Base-by-base conservation (phyloP, 2,113 vertebrate genomes). In the Takifugu bimaculatus region DNA sequence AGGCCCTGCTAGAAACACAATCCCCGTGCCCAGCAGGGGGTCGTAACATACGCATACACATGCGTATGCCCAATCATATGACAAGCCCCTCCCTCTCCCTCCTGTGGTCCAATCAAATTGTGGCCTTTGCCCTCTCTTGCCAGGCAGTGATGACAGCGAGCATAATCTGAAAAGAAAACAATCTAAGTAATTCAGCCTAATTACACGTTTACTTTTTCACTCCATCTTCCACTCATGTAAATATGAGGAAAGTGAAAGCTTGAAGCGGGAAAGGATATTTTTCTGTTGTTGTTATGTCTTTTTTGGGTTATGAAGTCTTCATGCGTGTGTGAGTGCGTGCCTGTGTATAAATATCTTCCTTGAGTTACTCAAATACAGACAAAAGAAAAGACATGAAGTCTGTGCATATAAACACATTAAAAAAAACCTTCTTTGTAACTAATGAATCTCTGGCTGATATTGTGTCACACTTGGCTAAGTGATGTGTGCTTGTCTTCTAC, bases 1-100 rank as follows among this genome's bases (percentile, higher is more conserved):
- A 92, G 91, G 93, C 90, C 92, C 91, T 82, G 92, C 77, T 92
- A 93, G 92, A 94, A 95, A 95, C 91, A 95, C 95, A 98, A 97
- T 96, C 93, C 96, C 90, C 67, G 90, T 88, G 92, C 95, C 81
- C 94, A 90, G 93, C 92, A 1, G 92, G 96, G 87, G 82, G 87
- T 87, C 93, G 89, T 91, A 84, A 55, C 72, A 57, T 62, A 80
- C 60, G 13, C 75, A 54, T 74, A 50, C 65, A 67, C 63, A 63
- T 35, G 72, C 49, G 26, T 61, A 12, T n/a, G n/a, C 45, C 14
- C 45, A 60, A 63, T 78, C 65, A 63, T 28, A 72, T 44, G 35
- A 28, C 61, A 79, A 78, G 73, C 57, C 58, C 68, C 67, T 72
- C 73, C 51, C 11, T 48, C 45, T 48, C 58, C 68, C 67, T 73